Base-by-base conservation (phyloP, 64 coral and sea anemone species). In the Montipora efflorescens region DNA sequence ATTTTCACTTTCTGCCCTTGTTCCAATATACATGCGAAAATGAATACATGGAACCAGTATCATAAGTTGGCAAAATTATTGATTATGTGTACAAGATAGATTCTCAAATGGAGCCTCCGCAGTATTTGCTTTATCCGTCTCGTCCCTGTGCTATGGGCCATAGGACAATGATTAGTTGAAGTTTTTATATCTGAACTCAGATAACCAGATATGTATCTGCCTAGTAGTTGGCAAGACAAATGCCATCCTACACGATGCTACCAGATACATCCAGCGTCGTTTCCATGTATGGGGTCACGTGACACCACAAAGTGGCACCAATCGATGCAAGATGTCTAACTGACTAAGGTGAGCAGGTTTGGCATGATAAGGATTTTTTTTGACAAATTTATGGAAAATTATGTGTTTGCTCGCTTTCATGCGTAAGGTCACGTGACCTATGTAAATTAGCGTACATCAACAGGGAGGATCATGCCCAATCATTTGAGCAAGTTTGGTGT, bases 341-440 rank as follows among this genome's bases (percentile, higher is more conserved):
- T 91, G 77, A 90, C 89, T 80, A 90, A 90, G 77, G 77, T 90
- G 89, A 81, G 89, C 89, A 90, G 70, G 89, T 92, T 92, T 91
- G 90, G 48, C 90, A 83, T 91, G 90, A 82, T 91, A 83, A 90
- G 28, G 28, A 36, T 36, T 36, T 36, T 36, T 36, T 36, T 36
- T 36, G 28, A 36, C 28, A 36, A 1, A 36, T 36, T 36, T 36
- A 36, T 36, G 28, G 28, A 36, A 36, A 36, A 36, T 36, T 36
- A 36, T 36, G 28, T 36, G 28, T 36, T 36, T 36, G 25, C 25
- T 25, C 25, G 25, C 25, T 25, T 25, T 25, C 25, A 25, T 25
- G 25, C 25, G 1, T 25, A 25, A 25, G 25, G 25, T 25, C 25
- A 25, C 25, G 25, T 25, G 25, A 25, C 25, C 25, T 25, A 25